A percentile compares a stretch with the other conserved stretches of the same genome.
These are phyloP conservation scores for Synanthedon tipuliformis DNA, from an alignment of 2,888 invertebrate species.

Conservation along the genomic window DNA sequence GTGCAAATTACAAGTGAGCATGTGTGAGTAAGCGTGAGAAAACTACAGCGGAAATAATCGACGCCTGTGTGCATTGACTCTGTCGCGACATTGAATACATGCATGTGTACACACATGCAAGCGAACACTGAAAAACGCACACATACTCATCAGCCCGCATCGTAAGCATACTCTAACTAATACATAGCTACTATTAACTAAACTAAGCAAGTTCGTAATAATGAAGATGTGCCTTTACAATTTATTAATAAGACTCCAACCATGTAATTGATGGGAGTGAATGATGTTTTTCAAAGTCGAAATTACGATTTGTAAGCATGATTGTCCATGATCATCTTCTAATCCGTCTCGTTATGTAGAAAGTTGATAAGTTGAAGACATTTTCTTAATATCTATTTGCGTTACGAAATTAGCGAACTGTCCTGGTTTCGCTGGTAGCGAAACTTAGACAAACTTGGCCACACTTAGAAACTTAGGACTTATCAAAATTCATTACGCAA, in stretches of 20 bases:
- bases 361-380: constrained; percentile 33
- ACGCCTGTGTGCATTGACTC: constrained; percentile 35
- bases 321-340: constrained; percentile 34
- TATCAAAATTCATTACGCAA: no score
- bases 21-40: constrained; percentile 65
- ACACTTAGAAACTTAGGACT: no score
- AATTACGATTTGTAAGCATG: constrained; percentile 30
- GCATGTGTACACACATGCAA: constrained; percentile 28
- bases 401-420: neutral
- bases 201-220: constrained; percentile 45
- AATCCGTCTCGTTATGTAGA: constrained; percentile 38
- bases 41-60: constrained; percentile 53
- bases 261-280: constrained; percentile 45
- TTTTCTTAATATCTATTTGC: constrained; percentile 7
- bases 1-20: constrained; percentile 47
- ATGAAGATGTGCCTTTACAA: constrained; percentile 60
- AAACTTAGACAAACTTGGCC: no score
- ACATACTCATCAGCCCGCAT: constrained; percentile 50
- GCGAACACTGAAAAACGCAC: constrained; percentile 18
- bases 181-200: constrained; percentile 18
- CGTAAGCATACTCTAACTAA: constrained; percentile 22
- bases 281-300: constrained; percentile 41
- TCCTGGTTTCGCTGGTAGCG: no score
- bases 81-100: constrained; percentile 26
- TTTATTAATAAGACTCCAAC: constrained; percentile 55